phyloP scores from a whole-genome alignment of 2,797 vertebrate species.

The Eulemur albifrons region DNA sequence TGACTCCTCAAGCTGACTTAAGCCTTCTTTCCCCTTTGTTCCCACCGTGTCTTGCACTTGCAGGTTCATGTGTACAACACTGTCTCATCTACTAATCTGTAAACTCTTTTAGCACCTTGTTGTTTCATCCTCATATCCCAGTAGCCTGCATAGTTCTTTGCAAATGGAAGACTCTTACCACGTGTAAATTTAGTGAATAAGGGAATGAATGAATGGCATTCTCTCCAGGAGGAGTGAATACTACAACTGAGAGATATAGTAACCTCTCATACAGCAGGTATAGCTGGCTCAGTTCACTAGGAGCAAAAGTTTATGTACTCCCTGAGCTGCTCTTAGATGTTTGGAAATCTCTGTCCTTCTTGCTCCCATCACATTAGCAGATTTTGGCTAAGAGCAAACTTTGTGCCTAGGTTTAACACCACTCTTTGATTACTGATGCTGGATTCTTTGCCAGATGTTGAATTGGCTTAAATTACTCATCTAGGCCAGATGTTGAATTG shows the following conservation, averaged over 20 bases:
- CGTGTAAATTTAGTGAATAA: not conserved
- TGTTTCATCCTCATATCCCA: not conserved
- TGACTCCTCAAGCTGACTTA: not conserved
- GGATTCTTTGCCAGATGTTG: constrained; percentile 43
- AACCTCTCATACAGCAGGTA: not conserved
- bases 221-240: not conserved
- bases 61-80: not conserved
- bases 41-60: not conserved
- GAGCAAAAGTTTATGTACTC: not conserved
- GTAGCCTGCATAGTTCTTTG: not conserved
- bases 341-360: not conserved
- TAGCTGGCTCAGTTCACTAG: not conserved
- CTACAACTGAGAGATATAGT: not conserved
- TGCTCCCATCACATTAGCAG: not conserved
- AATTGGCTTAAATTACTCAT: not conserved
- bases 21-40: not conserved
- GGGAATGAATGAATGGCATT: not conserved
- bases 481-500: constrained; percentile 14
- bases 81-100: not conserved
- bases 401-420: not conserved
- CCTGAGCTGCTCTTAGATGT: not conserved
- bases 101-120: not conserved
- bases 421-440: constrained; percentile 32
- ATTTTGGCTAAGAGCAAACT: not conserved
- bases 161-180: not conserved